Conservation (phyloP, 2,888 invertebrate species). For the Phoenoteleia sp. region DNA sequence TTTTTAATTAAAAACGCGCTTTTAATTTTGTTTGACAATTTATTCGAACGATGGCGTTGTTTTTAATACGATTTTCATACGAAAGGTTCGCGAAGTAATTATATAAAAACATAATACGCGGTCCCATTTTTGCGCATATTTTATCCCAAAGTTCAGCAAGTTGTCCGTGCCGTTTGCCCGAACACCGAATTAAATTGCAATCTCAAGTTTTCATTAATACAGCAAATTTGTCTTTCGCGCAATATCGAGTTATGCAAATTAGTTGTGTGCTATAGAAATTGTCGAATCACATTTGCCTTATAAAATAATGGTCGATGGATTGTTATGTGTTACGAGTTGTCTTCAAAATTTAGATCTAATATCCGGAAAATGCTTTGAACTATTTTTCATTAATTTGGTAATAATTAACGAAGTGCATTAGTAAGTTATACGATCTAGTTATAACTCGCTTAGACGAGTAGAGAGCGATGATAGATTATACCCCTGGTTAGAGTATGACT, state of each 20-base stretch:
- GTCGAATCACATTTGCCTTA: conserved; percentile 26
- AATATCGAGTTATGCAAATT: conserved; percentile 38
- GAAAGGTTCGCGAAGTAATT: conserved; percentile 20
- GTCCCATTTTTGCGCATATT: conserved; percentile 19
- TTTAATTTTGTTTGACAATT: no score
- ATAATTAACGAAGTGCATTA: conserved; percentile 62
- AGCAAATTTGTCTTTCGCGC: conserved; percentile 36
- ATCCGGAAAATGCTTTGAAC: conserved; percentile 33
- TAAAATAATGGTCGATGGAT: conserved; percentile 33
- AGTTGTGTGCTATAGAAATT: conserved; percentile 26
- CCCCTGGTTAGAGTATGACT: conserved; percentile 25
- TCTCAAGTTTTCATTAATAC: conserved; percentile 40
- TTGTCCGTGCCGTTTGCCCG: background rate
- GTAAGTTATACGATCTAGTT: conserved; percentile 58
- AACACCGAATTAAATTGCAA: conserved; percentile 43
- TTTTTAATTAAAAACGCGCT: conserved; percentile 40
- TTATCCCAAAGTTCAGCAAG: conserved; percentile 2
- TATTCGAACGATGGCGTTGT: no score
- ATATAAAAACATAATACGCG: background rate
- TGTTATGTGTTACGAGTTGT: background rate
- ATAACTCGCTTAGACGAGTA: conserved; percentile 55
- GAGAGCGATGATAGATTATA: conserved; percentile 48
- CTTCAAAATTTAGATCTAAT: background rate
- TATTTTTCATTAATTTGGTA: conserved; percentile 56
- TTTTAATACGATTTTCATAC: conserved; percentile 10